Conservation (phyloP, 2,113 vertebrate species). For the Cnemophilus loriae region DNA sequence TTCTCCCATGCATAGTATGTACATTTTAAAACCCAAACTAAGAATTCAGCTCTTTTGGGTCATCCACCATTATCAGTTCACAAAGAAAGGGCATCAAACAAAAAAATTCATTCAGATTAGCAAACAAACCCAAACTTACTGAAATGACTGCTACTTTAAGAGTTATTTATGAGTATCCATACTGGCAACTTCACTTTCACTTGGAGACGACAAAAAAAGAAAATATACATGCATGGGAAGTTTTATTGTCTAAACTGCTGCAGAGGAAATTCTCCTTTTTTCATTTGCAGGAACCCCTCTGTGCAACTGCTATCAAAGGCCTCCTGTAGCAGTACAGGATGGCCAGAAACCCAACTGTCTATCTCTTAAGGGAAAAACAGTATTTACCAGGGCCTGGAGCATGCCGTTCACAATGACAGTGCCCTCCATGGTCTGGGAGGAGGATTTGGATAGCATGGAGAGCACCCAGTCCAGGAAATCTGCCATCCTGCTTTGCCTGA, state of each 20-base stretch:
- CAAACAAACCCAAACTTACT: not conserved
- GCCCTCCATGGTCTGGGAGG: constrained; percentile 77
- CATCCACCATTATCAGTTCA: not conserved
- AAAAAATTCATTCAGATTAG: not conserved
- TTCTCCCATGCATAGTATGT: not conserved
- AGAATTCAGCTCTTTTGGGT: not conserved
- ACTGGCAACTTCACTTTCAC: not conserved
- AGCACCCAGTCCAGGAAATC: constrained; percentile 92
- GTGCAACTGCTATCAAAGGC: not conserved
- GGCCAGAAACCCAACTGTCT: not conserved
- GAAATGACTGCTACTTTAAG: not conserved
- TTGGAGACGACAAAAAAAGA: not conserved
- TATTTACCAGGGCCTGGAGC: constrained; percentile 89
- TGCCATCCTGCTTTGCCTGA: constrained; percentile 82
- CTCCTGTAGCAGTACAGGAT: fast-evolving
- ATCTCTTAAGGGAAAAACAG: not conserved
- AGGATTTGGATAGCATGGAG: constrained; percentile 75
- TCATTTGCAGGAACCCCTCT: not conserved
- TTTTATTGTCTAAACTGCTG: not conserved
- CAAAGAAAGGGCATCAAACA: not conserved
- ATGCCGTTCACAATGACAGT: constrained; percentile 83
- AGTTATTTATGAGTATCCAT: not conserved
- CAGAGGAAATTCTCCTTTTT: not conserved
- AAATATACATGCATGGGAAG: not conserved
- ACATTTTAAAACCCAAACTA: not conserved